phyloP scores from a whole-genome alignment of 92 coral and sea anemone genomes.

The Zoanthus gigantus region DNA sequence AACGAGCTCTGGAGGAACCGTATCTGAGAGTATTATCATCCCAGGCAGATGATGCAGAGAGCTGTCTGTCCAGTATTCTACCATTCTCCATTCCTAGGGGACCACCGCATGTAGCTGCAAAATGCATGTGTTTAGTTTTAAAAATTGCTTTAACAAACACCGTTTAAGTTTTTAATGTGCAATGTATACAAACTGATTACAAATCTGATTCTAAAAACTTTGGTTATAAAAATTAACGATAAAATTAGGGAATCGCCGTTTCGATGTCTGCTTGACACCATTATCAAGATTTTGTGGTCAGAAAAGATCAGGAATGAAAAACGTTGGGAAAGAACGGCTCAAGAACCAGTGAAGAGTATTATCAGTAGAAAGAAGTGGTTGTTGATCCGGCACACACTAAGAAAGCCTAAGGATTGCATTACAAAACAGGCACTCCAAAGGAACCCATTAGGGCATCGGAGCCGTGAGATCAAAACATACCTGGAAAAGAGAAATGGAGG shows the following conservation, averaged over 20 bases:
- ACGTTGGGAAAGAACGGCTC: background rate
- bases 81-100: constrained; percentile 82
- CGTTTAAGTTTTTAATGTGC: no score
- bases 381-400: background rate
- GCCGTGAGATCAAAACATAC: background rate
- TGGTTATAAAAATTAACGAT: no score
- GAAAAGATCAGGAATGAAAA: background rate
- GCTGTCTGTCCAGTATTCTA: constrained; percentile 63
- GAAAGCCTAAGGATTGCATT: background rate
- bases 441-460: background rate
- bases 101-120: constrained; percentile 66
- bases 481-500: background rate
- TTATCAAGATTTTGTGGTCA: background rate
- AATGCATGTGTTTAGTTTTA: no score
- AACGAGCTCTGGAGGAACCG: constrained; percentile 84
- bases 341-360: background rate
- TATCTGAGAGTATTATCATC: constrained; percentile 57
- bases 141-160: background rate
- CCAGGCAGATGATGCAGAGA: constrained; percentile 83
- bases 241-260: no score
- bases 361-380: background rate
- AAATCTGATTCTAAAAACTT: no score
- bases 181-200: no score
- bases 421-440: background rate
- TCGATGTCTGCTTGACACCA: no score